Evolutionary conservation across 2,797 vertebrate species (phyloP).

Genomic region (Ataeniobius toweri): DNA sequence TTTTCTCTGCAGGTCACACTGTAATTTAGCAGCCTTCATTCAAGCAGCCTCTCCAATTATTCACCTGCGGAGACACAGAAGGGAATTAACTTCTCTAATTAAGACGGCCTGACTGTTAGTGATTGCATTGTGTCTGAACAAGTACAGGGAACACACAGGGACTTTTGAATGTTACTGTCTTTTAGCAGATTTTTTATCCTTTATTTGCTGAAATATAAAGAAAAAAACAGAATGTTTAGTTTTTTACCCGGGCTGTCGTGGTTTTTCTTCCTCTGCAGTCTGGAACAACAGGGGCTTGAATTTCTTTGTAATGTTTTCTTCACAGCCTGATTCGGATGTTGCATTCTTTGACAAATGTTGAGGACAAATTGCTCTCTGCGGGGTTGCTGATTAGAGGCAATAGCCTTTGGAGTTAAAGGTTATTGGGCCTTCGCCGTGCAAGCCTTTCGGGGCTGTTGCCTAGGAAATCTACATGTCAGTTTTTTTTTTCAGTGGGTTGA

Average conservation of each 20-base stretch:
- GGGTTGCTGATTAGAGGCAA: slow-evolving; percentile 36
- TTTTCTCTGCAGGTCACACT: slow-evolving; percentile 4
- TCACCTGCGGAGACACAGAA: slow-evolving; percentile 1
- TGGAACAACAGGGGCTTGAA: not conserved
- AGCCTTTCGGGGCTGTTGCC: slow-evolving; percentile 5
- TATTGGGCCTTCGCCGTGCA: not conserved
- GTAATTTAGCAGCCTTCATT: slow-evolving; percentile 18
- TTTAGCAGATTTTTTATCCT: not conserved
- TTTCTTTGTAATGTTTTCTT: not conserved
- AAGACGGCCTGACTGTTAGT: not conserved
- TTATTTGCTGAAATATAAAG: not conserved
- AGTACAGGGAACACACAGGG: not conserved
- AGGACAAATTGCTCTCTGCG: slow-evolving; percentile 38
- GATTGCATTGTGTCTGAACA: not conserved
- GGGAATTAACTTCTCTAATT: slow-evolving; percentile 17
- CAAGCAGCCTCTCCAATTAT: slow-evolving; percentile 21
- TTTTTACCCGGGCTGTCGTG: not conserved
- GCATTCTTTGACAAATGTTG: slow-evolving; percentile 16
- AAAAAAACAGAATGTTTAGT: not conserved
- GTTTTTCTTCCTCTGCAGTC: not conserved
- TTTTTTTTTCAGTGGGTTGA: slow-evolving; percentile 5
- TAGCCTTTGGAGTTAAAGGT: slow-evolving; percentile 40
- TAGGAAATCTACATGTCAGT: slow-evolving; percentile 28
- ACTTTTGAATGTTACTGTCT: not conserved
- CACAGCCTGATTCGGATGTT: slow-evolving; percentile 3